Evolutionary conservation across 2,888 invertebrate genomes (phyloP), one percentile per base, ranked within the genome.

Genomic region (Strigamia transsilvanica): DNA sequence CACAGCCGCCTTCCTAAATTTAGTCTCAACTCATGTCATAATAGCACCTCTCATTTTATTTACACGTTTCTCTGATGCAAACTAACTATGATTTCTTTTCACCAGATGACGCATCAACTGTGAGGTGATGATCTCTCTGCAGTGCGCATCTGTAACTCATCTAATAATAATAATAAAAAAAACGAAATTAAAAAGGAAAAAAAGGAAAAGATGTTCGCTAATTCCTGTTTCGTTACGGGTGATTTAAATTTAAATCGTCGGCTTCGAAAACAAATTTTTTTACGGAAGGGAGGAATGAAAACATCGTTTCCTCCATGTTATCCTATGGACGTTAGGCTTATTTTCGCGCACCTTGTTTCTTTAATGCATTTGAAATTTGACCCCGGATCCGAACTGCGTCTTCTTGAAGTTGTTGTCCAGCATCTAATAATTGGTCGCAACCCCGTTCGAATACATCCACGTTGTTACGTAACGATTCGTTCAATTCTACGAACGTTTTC

Each of bases 401-500:
- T 38, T 32, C n/a, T 12, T 79, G 13, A 6, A 79, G 34, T 15
- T 79, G 18, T 21, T 79, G 79, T 3, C 79, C 79, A 7, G 79
- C 23, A 12, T 27, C 34, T 15, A 79, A 12, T 15, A 79, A 34
- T 13, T 34, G 32, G 2, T 79, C 79, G 34, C 79, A 79, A 18
- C 34, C 79, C 6, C 12, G 34, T 18, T 38, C 12, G 13, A 79
- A 79, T 34, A 18, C 3, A 38, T 79, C 18, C 15, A 38, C 38
- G 18, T 7, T 18, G 4, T 23, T 10, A 12, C 34, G 23, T 32
- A 79, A 34, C 15, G 79, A 79, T 15, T 38, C 79, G 15, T 79
- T 79, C 34, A 79, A 7, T 12, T 79, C 34, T 15, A 79, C 79
- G 12, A 79, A 79, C 15, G 79, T 79, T 34, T 79, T 79, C 3